A percentile compares a stretch with the other conserved stretches of the same genome.
These are phyloP conservation scores for Echinops telfairi DNA, from an alignment of 2,113 vertebrate genomes.

Conservation along the genomic window DNA sequence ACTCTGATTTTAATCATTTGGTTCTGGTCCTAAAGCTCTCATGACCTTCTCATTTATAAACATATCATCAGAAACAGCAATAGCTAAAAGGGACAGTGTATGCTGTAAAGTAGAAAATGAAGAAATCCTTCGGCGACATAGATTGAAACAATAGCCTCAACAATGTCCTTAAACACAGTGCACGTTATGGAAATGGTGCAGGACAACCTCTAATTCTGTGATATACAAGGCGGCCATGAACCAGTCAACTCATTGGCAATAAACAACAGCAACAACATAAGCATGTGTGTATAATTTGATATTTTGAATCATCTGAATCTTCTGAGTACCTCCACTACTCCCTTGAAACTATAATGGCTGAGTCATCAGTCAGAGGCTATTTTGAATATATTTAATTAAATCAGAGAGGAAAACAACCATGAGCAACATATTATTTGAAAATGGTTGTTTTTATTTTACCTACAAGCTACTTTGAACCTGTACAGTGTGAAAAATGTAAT, in stretches of 20 bases:
- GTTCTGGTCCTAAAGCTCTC: neutral
- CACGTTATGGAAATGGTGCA: neutral
- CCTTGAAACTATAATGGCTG: neutral
- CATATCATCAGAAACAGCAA: neutral
- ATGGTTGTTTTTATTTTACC: slow-evolving; percentile 17
- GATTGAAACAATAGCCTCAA: neutral
- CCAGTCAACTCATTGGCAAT: neutral
- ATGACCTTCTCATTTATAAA: neutral
- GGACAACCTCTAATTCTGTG: neutral
- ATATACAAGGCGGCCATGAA: neutral
- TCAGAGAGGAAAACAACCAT: neutral
- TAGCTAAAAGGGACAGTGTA: neutral
- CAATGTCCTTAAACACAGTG: neutral
- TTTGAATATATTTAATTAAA: slow-evolving; percentile 33
- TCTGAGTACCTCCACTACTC: neutral
- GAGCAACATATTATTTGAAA: neutral
- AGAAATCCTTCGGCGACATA: neutral
- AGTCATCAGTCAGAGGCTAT: neutral
- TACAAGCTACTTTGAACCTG: neutral
- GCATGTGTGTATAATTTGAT: neutral
- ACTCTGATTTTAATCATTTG: neutral
- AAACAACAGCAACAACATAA: neutral
- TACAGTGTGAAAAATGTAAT: neutral
- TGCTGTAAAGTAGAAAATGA: neutral
- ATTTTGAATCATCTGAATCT: neutral